Evolutionary conservation across 2,888 invertebrate genomes (phyloP).

Genomic region (Listrodromus nycthemerus): DNA sequence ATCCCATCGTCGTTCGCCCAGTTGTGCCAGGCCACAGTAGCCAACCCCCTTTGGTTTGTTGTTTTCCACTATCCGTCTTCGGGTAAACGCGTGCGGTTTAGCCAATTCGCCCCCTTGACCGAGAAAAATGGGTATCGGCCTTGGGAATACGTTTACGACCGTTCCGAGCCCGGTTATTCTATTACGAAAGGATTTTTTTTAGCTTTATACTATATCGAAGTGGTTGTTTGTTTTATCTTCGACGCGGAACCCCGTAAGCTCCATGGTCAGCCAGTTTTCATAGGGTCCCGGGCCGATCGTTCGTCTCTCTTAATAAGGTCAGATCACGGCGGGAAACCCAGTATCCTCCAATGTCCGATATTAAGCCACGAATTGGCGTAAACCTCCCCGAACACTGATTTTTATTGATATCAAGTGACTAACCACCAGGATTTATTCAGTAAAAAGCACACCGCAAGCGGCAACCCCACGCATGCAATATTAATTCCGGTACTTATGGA

Average conservation of each 20-base stretch:
- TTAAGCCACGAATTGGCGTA: slow-evolving; percentile 19
- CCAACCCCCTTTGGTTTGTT: slow-evolving; percentile 63
- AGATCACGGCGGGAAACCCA: slow-evolving; percentile 67
- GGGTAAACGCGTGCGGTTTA: slow-evolving; percentile 81
- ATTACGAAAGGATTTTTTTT: slow-evolving; percentile 83
- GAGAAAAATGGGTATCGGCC: slow-evolving; percentile 84
- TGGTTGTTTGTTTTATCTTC: slow-evolving; percentile 58
- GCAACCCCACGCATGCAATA: slow-evolving; percentile 26
- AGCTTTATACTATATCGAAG: slow-evolving; percentile 80
- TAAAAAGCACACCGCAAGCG: slow-evolving; percentile 24
- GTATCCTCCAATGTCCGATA: slow-evolving; percentile 23
- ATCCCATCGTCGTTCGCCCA: slow-evolving; percentile 16
- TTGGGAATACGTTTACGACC: slow-evolving; percentile 84
- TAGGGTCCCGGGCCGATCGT: slow-evolving; percentile 72
- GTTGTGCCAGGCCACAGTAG: slow-evolving; percentile 23
- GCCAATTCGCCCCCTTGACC: slow-evolving; percentile 83
- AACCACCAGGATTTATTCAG: slow-evolving; percentile 40
- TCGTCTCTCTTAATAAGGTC: slow-evolving; percentile 78
- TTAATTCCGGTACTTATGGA: slow-evolving; percentile 16
- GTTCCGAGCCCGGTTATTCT: slow-evolving; percentile 83
- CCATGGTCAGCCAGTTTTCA: slow-evolving; percentile 41
- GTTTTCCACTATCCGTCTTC: slow-evolving; percentile 81
- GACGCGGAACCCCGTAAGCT: slow-evolving; percentile 30
- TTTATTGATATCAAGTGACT: slow-evolving; percentile 60
- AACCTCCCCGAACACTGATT: slow-evolving; percentile 57